A percentile compares a stretch with the other conserved stretches of the same genome.
Conservation (phyloP, 1,140 invertebrate genomes). For the Drosophila takahashii region DNA sequence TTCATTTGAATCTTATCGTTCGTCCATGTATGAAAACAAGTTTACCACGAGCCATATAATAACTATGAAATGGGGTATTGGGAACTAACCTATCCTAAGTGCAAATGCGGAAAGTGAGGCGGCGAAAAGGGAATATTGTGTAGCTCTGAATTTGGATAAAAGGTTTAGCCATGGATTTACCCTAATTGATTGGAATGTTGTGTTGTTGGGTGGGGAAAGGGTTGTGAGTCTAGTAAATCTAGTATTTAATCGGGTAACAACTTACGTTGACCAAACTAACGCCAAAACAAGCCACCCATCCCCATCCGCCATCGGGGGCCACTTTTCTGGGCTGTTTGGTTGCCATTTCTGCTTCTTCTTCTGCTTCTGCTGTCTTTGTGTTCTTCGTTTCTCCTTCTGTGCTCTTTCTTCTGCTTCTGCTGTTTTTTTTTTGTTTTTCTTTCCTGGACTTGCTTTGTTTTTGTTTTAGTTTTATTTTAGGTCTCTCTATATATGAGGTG, state of each 20-base stretch:
- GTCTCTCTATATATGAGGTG: slow-evolving; percentile 50
- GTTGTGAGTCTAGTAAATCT: neutral
- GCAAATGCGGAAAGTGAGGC: slow-evolving; percentile 6
- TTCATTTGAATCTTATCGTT: slow-evolving; percentile 40
- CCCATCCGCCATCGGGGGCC: slow-evolving; percentile 88
- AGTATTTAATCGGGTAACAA: slow-evolving; percentile 78
- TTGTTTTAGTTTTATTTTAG: slow-evolving; percentile 14
- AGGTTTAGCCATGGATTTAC: neutral
- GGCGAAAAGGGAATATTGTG: neutral
- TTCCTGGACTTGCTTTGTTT: slow-evolving; percentile 34
- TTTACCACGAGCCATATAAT: slow-evolving; percentile 23
- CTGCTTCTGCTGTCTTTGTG: neutral
- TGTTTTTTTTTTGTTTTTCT: slow-evolving; percentile 24
- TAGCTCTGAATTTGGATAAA: neutral
- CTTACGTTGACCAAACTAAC: slow-evolving; percentile 92
- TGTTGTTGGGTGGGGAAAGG: neutral
- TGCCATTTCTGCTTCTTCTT: slow-evolving; percentile 46
- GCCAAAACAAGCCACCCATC: slow-evolving; percentile 92
- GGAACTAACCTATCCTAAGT: slow-evolving; percentile 58
- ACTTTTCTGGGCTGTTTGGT: slow-evolving; percentile 81
- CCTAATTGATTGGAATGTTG: slow-evolving; percentile 31
- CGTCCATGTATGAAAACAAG: neutral
- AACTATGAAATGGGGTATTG: neutral
- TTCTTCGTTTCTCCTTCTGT: slow-evolving; percentile 4
- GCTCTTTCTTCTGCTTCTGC: slow-evolving; percentile 8